Conservation (phyloP, 2,113 vertebrate genomes). For the Aldabrachelys gigantea region DNA sequence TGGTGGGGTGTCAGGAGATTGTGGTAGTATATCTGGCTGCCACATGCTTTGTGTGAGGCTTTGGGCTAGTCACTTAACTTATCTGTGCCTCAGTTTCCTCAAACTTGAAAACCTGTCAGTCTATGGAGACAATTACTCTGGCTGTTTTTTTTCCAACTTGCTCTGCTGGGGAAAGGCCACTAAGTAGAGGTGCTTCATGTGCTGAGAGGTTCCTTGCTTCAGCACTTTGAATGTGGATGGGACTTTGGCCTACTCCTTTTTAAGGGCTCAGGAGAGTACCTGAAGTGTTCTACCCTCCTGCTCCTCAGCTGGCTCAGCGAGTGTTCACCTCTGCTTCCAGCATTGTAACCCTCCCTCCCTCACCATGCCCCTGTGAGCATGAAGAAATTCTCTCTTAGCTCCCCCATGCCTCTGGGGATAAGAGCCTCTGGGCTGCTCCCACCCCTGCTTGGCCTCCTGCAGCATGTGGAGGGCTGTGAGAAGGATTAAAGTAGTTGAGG, state of each 20-base stretch:
- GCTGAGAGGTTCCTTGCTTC: not conserved
- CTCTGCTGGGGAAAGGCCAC: not conserved
- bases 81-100: not conserved
- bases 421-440: rapidly evolving
- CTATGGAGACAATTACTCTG: too few relatives aligned
- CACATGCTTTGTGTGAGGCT: not conserved
- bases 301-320: not conserved
- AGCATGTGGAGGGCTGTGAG: not conserved
- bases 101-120: not conserved
- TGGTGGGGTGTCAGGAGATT: not conserved
- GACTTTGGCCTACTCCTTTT: not conserved
- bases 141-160: rapidly evolving
- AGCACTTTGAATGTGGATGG: not conserved
- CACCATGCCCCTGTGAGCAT: not conserved
- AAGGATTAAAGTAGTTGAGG: not conserved
- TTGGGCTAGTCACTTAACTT: too few relatives aligned
- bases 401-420: rapidly evolving
- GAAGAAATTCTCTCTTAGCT: not conserved
- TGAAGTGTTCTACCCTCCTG: not conserved
- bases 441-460: not conserved
- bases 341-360: not conserved
- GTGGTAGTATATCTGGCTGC: not conserved
- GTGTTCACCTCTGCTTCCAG: not conserved
- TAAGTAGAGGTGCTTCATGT: not conserved
- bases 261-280: too few relatives aligned